phyloP scores from a whole-genome alignment of 2,888 invertebrate species.

The Lycaena phlaeas region DNA sequence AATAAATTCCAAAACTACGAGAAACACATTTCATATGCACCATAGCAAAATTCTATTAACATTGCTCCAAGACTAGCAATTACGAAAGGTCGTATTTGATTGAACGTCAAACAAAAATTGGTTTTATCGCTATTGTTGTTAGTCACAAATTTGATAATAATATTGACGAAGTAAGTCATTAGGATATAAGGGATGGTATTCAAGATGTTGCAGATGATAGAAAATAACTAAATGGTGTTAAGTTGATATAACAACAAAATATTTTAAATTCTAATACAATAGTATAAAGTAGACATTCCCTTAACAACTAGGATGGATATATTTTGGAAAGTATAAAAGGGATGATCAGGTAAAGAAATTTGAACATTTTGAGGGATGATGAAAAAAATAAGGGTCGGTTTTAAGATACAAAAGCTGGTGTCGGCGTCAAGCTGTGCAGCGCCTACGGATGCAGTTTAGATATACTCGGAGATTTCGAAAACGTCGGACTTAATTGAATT shows the following conservation, averaged over 20 bases:
- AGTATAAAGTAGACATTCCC: conserved; percentile 26
- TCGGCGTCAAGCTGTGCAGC: conserved; percentile 66
- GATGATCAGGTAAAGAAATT: conserved; percentile 67
- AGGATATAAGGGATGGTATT: conserved; percentile 57
- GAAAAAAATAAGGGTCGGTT: conserved; percentile 67
- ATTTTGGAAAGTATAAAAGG: conserved; percentile 20
- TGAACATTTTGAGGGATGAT: conserved; percentile 66
- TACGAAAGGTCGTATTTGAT: conserved; percentile 32
- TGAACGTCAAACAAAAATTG: conserved; percentile 25
- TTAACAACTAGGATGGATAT: conserved; percentile 16
- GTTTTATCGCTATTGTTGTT: conserved; percentile 27
- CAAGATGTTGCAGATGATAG: conserved; percentile 58
- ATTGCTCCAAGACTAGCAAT: conserved; percentile 23
- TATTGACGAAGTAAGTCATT: conserved; percentile 48
- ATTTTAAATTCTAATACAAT: conserved; percentile 21
- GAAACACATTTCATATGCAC: conserved; percentile 56
- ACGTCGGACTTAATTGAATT: conserved; percentile 58
- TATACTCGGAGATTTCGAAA: conserved; percentile 53
- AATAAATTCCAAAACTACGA: conserved; percentile 61
- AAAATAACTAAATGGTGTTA: conserved; percentile 28
- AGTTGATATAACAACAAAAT: neutral
- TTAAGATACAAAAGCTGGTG: conserved; percentile 61
- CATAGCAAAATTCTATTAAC: conserved; percentile 55
- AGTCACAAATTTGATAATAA: conserved; percentile 32
- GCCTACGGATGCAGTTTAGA: conserved; percentile 65